A percentile compares a stretch with the other conserved stretches of the same genome.
These are phyloP conservation scores for Aphelenchoides bicaudatus DNA, from an alignment of 2,888 invertebrate genomes.

Conservation along the genomic window DNA sequence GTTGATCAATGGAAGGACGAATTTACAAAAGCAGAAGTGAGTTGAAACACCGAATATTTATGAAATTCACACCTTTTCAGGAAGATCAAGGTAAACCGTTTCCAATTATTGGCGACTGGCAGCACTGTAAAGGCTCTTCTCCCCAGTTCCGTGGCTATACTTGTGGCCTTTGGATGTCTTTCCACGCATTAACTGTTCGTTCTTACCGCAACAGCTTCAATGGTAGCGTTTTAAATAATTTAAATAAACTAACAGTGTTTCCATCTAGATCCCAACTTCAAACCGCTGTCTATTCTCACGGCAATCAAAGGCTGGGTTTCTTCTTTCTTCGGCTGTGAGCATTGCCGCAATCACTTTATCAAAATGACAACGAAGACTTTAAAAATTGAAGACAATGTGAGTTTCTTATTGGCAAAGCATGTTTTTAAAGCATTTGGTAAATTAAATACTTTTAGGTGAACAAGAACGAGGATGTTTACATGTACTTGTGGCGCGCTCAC, in stretches of 20 bases:
- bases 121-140: constrained; percentile 47
- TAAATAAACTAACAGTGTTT: constrained; percentile 1
- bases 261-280: constrained; percentile 32
- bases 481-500: constrained; percentile 76
- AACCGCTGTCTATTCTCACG: constrained; percentile 71
- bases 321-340: constrained; percentile 87
- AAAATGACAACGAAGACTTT: constrained; percentile 71
- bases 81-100: constrained; percentile 51
- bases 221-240: constrained; percentile 20
- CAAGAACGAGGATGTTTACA: constrained; percentile 49
- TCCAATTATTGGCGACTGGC: constrained; percentile 53
- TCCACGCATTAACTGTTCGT: constrained; percentile 83
- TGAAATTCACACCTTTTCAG: constrained; percentile 23
- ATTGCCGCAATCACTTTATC: constrained; percentile 80
- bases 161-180: constrained; percentile 89
- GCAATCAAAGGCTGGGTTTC: constrained; percentile 85
- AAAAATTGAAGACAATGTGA: constrained; percentile 29
- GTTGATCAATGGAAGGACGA: constrained; percentile 53
- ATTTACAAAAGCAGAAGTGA: constrained; percentile 49
- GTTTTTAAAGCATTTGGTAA: neutral
- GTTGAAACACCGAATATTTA: neutral
- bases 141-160: constrained; percentile 74
- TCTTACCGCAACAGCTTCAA: constrained; percentile 64
- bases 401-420: constrained; percentile 3
- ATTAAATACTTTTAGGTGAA: constrained; percentile 38